Evolutionary conservation across 1,140 invertebrate species (phyloP).

Genomic region (Anagrus nilaparvatae): DNA sequence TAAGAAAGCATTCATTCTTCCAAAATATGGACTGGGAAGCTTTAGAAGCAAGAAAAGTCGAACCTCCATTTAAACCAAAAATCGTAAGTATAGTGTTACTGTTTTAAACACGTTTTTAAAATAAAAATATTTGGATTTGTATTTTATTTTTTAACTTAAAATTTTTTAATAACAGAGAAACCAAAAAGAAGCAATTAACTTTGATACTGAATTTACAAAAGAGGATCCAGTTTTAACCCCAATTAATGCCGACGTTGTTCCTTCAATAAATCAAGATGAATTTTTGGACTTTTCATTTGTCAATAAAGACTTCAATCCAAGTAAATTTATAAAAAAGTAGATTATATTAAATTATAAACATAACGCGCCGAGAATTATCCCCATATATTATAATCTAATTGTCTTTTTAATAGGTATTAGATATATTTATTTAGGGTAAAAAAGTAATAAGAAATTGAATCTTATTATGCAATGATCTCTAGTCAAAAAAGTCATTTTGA

Average conservation of each 20-base stretch:
- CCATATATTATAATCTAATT: no score
- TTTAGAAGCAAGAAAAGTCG: conserved; percentile 79
- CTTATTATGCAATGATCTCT: conserved; percentile 13
- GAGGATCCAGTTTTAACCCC: conserved; percentile 95
- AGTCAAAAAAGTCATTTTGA: conserved; percentile 15
- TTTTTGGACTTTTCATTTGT: conserved; percentile 96
- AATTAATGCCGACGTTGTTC: conserved; percentile 78
- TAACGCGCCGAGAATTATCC: no score
- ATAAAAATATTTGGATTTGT: background rate
- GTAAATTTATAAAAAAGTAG: no score
- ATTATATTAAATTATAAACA: no score
- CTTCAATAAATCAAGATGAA: conserved; percentile 95
- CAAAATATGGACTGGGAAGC: conserved; percentile 91
- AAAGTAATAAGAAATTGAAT: conserved; percentile 2
- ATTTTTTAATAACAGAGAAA: conserved; percentile 72
- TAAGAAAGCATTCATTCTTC: conserved; percentile 91
- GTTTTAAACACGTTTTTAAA: background rate
- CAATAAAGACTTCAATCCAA: conserved; percentile 83
- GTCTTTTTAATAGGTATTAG: no score
- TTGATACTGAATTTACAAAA: conserved; percentile 98
- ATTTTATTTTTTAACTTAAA: background rate
- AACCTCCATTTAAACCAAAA: conserved; percentile 96
- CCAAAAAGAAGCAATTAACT: conserved; percentile 95
- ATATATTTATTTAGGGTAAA: no score
- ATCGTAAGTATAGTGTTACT: conserved; percentile 63